Percentiles rank a stretch among this genome's conserved stretches.
phyloP scores from a whole-genome alignment of 2,113 vertebrate species.

The Spilogale gracilis region DNA sequence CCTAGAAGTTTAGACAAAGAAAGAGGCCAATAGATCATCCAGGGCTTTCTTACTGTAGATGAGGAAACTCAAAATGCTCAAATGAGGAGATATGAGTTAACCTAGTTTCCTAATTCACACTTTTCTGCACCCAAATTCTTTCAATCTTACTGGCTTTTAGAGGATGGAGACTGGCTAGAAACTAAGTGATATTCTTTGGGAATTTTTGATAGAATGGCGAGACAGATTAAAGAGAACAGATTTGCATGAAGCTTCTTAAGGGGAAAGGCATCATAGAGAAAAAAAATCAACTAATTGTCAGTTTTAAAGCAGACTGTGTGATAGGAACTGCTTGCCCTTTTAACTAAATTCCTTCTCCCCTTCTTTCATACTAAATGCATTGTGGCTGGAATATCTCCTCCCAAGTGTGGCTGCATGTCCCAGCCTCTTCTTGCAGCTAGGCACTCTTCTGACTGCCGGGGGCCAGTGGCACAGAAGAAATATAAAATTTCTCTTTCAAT shows the following conservation, averaged over 20 bases:
- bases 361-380: neutral
- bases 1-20: neutral
- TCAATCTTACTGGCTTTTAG: neutral
- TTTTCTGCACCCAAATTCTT: neutral
- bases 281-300: neutral
- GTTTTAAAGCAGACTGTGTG: neutral
- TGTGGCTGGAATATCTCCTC: neutral
- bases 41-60: neutral
- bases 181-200: neutral
- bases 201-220: neutral
- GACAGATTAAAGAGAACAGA: neutral
- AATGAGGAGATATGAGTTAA: neutral
- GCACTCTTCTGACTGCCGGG: neutral
- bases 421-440: neutral
- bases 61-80: neutral
- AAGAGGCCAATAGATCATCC: neutral
- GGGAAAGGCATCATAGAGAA: neutral
- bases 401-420: neutral
- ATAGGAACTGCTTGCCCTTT: neutral
- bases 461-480: neutral
- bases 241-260: neutral
- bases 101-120: neutral
- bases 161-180: neutral
- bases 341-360: neutral
- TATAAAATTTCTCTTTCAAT: slow-evolving; percentile 16